Evolutionary conservation across 2,113 vertebrate genomes (phyloP).

Genomic region (Protobothrops mucrosquamatus): DNA sequence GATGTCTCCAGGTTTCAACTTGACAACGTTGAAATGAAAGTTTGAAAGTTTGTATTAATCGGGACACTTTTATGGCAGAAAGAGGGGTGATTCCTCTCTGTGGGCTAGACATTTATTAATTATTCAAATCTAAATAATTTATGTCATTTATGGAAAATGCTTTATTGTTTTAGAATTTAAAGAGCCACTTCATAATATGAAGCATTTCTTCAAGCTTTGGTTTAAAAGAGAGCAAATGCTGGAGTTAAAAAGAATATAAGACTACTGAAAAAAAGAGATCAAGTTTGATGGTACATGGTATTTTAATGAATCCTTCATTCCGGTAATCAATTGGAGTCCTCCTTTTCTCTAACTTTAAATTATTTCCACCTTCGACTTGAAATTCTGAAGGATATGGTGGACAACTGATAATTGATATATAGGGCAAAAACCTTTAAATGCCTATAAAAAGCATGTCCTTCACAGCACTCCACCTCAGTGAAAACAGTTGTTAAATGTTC

Average conservation of each 20-base stretch:
- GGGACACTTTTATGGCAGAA: not conserved
- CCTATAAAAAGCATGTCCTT: not conserved
- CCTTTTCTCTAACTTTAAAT: not conserved
- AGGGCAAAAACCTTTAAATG: not conserved
- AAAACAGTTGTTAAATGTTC: not conserved
- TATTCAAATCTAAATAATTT: not conserved
- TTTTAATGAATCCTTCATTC: not conserved
- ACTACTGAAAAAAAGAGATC: not conserved
- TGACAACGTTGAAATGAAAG: not conserved
- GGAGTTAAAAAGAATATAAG: not conserved
- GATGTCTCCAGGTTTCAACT: not conserved
- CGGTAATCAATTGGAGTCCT: not conserved
- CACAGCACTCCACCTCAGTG: not conserved
- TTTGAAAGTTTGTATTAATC: conserved; percentile 1
- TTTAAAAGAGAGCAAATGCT: not conserved
- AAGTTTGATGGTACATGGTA: too few relatives aligned
- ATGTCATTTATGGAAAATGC: not conserved
- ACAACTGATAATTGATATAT: not conserved
- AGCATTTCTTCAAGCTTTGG: not conserved
- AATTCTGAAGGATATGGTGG: not conserved
- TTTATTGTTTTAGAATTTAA: conserved; percentile 5
- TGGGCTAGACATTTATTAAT: not conserved
- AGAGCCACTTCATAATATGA: not conserved
- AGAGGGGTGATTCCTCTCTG: not conserved
- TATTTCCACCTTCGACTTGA: not conserved